Percentiles rank a stretch among this genome's conserved stretches.
These are phyloP conservation scores for Mohoua ochrocephala DNA, from an alignment of 2,113 vertebrate species.

Conservation along the genomic window DNA sequence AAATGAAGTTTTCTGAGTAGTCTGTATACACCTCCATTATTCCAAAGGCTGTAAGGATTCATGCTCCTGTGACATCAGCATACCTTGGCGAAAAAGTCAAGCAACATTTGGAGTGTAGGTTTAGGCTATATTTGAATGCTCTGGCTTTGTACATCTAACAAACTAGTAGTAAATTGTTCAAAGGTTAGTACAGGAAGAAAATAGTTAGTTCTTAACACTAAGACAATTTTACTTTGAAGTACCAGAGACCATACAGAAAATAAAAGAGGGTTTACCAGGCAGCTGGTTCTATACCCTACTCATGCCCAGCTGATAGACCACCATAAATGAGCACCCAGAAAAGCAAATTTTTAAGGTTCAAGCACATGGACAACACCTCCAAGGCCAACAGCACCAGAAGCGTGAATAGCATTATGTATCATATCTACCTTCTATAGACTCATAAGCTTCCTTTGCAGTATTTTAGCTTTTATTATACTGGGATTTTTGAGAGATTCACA, in stretches of 20 bases:
- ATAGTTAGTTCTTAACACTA: not conserved
- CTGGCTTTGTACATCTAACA: not conserved
- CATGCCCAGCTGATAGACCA: accelerated
- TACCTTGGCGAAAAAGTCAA: not conserved
- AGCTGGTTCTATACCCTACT: not conserved
- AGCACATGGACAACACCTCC: not conserved
- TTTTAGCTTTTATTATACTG: not conserved
- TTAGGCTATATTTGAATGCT: not conserved
- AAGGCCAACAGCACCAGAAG: not conserved
- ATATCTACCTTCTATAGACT: not conserved
- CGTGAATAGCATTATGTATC: not conserved
- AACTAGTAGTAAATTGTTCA: not conserved
- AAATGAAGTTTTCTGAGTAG: not conserved
- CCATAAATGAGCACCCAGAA: not conserved
- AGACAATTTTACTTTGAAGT: not conserved
- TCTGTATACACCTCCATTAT: not conserved
- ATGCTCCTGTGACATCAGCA: not conserved
- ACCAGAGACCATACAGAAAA: not conserved
- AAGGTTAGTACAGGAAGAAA: not conserved
- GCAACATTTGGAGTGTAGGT: not conserved
- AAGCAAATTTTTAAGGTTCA: not conserved
- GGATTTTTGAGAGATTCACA: not conserved
- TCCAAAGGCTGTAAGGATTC: not conserved
- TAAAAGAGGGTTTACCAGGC: not conserved
- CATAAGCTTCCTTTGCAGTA: not conserved